Evolutionary conservation across 1,140 invertebrate species (phyloP).

Genomic region (Drosophila tani): DNA sequence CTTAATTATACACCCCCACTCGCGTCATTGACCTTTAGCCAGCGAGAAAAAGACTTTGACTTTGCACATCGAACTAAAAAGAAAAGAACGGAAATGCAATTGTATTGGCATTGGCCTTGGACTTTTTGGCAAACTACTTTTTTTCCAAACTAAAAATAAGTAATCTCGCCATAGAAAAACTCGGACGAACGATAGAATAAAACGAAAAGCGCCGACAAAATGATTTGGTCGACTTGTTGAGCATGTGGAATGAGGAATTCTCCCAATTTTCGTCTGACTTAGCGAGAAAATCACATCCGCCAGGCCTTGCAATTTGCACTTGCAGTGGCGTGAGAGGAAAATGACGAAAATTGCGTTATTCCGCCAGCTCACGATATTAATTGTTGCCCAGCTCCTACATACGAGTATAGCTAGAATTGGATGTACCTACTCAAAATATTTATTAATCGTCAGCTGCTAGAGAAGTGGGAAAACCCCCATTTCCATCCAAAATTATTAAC

Average conservation of each 20-base stretch:
- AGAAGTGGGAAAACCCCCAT: constrained; percentile 4
- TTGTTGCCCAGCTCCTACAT: constrained; percentile 16
- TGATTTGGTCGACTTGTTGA: constrained; percentile 49
- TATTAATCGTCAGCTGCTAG: constrained; percentile 6
- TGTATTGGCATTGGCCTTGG: constrained; percentile 77
- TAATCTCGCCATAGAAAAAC: constrained; percentile 64
- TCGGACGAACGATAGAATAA: constrained; percentile 45
- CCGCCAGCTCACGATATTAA: constrained; percentile 2
- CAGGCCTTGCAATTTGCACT: constrained; percentile 33
- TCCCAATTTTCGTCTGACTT: not conserved
- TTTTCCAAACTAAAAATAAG: constrained; percentile 78
- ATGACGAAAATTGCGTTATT: not conserved
- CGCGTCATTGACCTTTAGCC: constrained; percentile 77
- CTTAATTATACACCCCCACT: constrained; percentile 39
- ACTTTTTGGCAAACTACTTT: constrained; percentile 69
- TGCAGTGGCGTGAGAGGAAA: constrained; percentile 20
- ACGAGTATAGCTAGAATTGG: not conserved
- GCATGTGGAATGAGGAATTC: constrained; percentile 43
- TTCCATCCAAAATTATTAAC: not conserved
- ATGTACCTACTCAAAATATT: not conserved
- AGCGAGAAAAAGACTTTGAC: constrained; percentile 60
- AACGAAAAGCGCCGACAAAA: constrained; percentile 47
- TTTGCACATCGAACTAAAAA: constrained; percentile 36
- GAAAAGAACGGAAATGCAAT: constrained; percentile 70
- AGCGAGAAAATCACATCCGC: constrained; percentile 39